Evolutionary conservation across 2,113 vertebrate species (phyloP).

Genomic region (Formicarius rufipectus): DNA sequence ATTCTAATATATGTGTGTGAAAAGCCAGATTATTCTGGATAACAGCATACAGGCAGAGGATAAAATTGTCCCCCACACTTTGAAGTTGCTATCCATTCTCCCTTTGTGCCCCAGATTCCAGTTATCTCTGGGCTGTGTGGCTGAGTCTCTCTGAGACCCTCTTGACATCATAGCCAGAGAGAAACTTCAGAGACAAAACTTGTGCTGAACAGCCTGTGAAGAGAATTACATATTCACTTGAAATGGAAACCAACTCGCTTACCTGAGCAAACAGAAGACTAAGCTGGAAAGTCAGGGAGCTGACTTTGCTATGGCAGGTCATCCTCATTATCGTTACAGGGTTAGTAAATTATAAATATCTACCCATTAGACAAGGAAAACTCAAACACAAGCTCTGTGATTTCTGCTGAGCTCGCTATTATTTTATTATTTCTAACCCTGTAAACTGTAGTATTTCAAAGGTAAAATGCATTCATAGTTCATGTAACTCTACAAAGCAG

Average conservation of each 20-base stretch:
- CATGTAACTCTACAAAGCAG: neutral
- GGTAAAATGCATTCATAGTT: neutral
- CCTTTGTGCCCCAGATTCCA: fast-evolving
- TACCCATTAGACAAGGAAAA: neutral
- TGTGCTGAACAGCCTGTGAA: neutral
- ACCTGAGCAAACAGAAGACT: neutral
- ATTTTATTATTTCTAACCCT: neutral
- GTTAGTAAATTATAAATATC: constrained; percentile 14
- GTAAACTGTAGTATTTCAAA: neutral
- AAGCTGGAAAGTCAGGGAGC: neutral
- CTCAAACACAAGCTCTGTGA: neutral
- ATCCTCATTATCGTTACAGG: neutral
- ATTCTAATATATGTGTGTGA: neutral
- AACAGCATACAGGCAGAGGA: neutral
- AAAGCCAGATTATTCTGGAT: neutral
- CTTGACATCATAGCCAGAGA: fast-evolving
- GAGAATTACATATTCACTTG: neutral
- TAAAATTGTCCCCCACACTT: neutral
- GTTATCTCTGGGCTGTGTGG: neutral
- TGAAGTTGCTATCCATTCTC: neutral
- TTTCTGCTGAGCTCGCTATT: neutral
- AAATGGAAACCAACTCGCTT: neutral
- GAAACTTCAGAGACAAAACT: neutral
- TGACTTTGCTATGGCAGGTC: neutral
- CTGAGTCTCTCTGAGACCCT: neutral